Percentiles rank a stretch among this genome's conserved stretches.
Evolutionary conservation across 2,113 vertebrate genomes (phyloP).

Genomic region (Calyptomena viridis): DNA sequence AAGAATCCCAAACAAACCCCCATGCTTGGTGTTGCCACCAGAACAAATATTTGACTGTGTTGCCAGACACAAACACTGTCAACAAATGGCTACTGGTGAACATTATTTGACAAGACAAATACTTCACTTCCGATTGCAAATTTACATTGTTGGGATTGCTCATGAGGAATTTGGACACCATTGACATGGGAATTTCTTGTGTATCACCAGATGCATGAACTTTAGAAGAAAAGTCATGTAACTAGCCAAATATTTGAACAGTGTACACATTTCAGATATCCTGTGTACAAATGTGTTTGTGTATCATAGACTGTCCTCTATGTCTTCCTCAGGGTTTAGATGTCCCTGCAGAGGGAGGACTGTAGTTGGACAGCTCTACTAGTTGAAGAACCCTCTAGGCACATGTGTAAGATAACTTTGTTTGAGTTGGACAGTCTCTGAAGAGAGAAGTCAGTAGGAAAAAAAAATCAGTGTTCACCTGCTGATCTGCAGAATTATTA

Average conservation of each 20-base stretch:
- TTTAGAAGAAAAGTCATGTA: not conserved
- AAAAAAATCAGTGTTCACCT: rapidly evolving
- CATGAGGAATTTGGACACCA: not conserved
- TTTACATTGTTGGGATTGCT: not conserved
- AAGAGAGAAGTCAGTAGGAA: not conserved
- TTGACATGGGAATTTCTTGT: not conserved
- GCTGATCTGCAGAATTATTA: not conserved
- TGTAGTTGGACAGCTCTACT: not conserved
- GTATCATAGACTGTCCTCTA: not conserved
- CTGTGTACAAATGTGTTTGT: not conserved
- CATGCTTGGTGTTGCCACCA: not conserved
- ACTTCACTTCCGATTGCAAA: not conserved
- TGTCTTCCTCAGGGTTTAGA: not conserved
- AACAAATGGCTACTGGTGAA: not conserved
- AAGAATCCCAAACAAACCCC: too few relatives aligned
- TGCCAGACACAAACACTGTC: not conserved
- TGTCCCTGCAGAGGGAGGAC: not conserved
- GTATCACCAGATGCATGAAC: constrained; percentile 17
- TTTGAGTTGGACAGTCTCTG: not conserved
- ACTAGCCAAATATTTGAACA: not conserved
- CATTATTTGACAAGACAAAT: not conserved
- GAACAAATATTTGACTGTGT: not conserved
- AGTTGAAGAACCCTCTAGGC: not conserved
- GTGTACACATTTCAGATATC: not conserved
- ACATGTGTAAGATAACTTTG: not conserved